These are phyloP conservation scores for Anoplius nigerrimus DNA, from an alignment of 2,888 invertebrate species.

Conservation along the genomic window DNA sequence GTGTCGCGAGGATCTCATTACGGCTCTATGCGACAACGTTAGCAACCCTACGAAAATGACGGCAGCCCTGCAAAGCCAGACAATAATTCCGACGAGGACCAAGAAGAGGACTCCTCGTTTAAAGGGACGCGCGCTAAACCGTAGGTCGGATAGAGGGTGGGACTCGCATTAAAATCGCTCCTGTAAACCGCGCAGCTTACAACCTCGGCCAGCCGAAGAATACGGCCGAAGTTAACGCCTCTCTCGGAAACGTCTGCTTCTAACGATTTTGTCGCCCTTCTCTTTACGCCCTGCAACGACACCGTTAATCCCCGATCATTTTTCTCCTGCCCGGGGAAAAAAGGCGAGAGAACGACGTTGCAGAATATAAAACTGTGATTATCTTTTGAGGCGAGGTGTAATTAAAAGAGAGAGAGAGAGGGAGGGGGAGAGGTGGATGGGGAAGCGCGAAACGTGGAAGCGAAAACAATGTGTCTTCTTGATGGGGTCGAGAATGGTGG, in stretches of 20 bases:
- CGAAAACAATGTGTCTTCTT: background rate
- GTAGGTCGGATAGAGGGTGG: conserved; percentile 21
- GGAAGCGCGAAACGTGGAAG: conserved; percentile 29
- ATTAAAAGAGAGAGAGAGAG: background rate
- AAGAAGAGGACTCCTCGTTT: background rate
- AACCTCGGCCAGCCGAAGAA: conserved; percentile 26
- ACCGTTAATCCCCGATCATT: no score
- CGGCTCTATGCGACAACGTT: background rate
- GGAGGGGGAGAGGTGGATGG: background rate
- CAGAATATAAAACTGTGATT: background rate
- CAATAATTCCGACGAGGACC: background rate
- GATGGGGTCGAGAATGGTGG: background rate
- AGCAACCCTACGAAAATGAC: conserved; percentile 28
- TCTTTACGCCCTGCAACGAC: no score
- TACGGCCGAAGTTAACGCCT: conserved; percentile 18
- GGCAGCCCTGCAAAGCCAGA: conserved; percentile 26
- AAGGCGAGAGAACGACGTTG: no score
- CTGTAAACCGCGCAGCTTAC: conserved; percentile 32
- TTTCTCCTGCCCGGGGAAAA: no score
- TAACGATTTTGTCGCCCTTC: no score
- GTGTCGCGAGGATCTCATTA: conserved; percentile 20
- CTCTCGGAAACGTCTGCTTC: no score
- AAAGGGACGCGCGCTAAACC: conserved; percentile 19
- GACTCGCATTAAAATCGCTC: conserved; percentile 31
- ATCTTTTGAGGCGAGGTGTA: background rate